Conservation (phyloP, 2,113 vertebrate genomes). For the Lethenteron reissneri region DNA sequence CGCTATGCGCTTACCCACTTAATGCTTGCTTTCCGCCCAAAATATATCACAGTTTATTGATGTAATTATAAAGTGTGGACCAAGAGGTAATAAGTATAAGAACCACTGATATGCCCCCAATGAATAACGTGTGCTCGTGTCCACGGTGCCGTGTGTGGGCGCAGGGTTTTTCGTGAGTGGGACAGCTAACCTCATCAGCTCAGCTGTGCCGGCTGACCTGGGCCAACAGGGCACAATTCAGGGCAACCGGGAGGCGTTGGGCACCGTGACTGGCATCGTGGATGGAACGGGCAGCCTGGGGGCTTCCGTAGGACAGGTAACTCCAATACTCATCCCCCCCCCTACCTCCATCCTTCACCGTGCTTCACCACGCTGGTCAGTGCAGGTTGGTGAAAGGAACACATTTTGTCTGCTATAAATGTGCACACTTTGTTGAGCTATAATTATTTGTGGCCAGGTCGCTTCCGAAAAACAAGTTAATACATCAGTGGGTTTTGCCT, state of each 20-base stretch:
- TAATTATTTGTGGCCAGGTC: background rate
- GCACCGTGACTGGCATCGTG: conserved; percentile 75
- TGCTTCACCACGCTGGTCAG: background rate
- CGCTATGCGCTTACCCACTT: too few relatives aligned
- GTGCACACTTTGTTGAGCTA: background rate
- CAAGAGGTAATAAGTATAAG: too few relatives aligned
- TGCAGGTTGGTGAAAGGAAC: background rate
- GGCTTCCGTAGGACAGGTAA: conserved; percentile 69
- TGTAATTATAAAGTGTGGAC: too few relatives aligned
- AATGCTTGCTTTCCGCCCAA: too few relatives aligned
- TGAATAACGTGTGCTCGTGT: too few relatives aligned
- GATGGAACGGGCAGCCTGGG: conserved; percentile 82
- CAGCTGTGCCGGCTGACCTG: conserved; percentile 83
- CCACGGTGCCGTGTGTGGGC: background rate
- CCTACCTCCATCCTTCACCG: background rate
- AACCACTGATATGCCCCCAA: too few relatives aligned
- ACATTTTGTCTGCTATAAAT: too few relatives aligned
- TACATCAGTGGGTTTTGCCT: background rate
- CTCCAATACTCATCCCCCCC: conserved; percentile 7
- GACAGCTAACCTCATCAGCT: conserved; percentile 86
- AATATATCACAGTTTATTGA: too few relatives aligned
- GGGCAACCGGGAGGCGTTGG: conserved; percentile 56
- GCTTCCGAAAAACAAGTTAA: rapidly evolving
- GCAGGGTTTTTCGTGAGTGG: conserved; percentile 74
- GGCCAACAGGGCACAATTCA: conserved; percentile 58